Evolutionary conservation across 2,113 vertebrate genomes (phyloP).

Genomic region (Sardina pilchardus): DNA sequence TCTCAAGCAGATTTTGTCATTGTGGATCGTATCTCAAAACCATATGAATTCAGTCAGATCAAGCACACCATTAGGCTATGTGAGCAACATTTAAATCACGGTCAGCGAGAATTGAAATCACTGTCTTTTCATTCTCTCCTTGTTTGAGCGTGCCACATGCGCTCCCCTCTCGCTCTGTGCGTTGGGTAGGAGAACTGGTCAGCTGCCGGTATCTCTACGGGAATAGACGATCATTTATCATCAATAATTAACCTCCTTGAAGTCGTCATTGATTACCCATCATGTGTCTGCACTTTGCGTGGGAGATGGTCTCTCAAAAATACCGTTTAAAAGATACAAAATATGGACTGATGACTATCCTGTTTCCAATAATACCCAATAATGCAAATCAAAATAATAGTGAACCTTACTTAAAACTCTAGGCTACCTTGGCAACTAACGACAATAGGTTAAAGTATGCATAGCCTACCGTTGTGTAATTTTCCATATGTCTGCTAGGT

Average conservation of each 20-base stretch:
- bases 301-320: neutral
- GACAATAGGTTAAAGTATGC: no score
- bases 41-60: neutral
- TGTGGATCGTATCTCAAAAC: neutral
- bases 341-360: neutral
- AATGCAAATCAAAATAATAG: neutral
- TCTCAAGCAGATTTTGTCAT: neutral
- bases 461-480: neutral
- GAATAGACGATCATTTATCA: neutral
- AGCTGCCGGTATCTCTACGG: neutral
- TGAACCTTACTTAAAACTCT: neutral
- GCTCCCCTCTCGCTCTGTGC: neutral
- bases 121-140: neutral
- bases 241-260: slow-evolving; percentile 3
- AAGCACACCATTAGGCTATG: neutral
- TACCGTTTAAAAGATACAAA: neutral
- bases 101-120: neutral
- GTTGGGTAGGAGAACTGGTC: neutral
- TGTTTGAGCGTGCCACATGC: slow-evolving; percentile 6
- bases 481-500: neutral
- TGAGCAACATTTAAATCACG: neutral
- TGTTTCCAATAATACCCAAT: neutral
- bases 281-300: neutral
- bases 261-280: neutral
- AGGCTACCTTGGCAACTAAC: no score